Conservation (phyloP, 2,888 invertebrate genomes). For the Cataglyphis livida region DNA sequence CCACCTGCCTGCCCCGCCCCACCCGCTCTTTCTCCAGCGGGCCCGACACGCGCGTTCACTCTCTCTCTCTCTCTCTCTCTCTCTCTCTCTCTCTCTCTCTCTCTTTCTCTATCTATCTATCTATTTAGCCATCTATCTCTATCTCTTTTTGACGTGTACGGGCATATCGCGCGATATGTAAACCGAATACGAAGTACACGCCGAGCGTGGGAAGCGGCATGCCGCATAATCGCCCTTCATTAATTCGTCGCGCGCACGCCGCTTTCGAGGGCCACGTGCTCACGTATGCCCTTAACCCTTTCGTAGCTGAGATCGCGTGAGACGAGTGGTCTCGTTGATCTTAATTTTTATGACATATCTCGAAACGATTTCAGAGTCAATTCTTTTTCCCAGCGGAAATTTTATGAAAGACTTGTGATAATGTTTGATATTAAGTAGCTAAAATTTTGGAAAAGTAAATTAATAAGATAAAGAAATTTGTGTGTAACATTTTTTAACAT, state of each 20-base stretch:
- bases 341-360: not conserved
- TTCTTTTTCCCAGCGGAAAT: not conserved
- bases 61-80: not conserved
- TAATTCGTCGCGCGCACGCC: slow-evolving; percentile 69
- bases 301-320: slow-evolving; percentile 9
- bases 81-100: not conserved
- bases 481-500: not conserved
- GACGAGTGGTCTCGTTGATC: not conserved
- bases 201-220: slow-evolving; percentile 54
- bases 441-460: not conserved
- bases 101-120: not conserved
- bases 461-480: not conserved
- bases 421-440: not conserved
- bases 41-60: not conserved
- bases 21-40: not conserved
- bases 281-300: slow-evolving; percentile 6
- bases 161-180: slow-evolving; percentile 27
- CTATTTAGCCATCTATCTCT: no score
- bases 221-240: slow-evolving; percentile 74
- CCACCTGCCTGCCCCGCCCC: no score
- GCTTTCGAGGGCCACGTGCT: slow-evolving; percentile 33
- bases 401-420: not conserved
- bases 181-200: slow-evolving; percentile 12
- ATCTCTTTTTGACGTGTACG: slow-evolving; percentile 1
- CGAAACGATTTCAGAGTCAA: not conserved